These are phyloP conservation scores for Azemiops feae DNA, from an alignment of 2,113 vertebrate genomes.

Conservation along the genomic window DNA sequence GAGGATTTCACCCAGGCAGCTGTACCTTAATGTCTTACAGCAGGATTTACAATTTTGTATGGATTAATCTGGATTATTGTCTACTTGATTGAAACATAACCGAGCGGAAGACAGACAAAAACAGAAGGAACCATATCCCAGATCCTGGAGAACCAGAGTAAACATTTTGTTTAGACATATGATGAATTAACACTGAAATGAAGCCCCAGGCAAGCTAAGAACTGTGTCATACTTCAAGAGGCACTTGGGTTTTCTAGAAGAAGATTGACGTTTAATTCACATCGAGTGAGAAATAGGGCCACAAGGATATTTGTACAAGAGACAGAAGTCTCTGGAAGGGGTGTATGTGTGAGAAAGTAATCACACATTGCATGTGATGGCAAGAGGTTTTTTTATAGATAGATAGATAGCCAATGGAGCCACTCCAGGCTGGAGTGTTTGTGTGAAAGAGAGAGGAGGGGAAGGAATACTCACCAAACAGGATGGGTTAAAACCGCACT, in stretches of 20 bases:
- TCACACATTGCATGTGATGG: background rate
- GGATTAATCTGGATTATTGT: constrained; percentile 43
- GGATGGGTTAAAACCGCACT: background rate
- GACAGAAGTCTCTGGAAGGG: background rate
- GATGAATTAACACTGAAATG: constrained; percentile 1
- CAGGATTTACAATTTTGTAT: constrained; percentile 59
- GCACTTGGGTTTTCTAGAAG: background rate
- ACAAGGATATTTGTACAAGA: background rate
- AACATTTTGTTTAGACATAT: background rate
- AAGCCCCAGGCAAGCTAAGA: background rate
- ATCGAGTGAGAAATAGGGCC: background rate
- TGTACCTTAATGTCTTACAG: constrained; percentile 58
- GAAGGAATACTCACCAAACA: background rate
- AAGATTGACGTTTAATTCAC: background rate
- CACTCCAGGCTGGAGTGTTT: background rate
- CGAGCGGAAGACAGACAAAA: background rate
- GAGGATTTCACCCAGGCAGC: constrained; percentile 62
- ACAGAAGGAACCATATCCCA: constrained; percentile 11
- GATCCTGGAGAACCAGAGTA: background rate
- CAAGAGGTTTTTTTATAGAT: background rate
- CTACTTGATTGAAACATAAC: constrained; percentile 28
- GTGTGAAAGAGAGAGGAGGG: background rate
- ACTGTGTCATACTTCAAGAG: background rate
- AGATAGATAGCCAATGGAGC: background rate
- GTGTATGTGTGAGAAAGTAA: background rate